Base-by-base conservation (phyloP, 2,113 vertebrate genomes). In the Chrysemys picta region DNA sequence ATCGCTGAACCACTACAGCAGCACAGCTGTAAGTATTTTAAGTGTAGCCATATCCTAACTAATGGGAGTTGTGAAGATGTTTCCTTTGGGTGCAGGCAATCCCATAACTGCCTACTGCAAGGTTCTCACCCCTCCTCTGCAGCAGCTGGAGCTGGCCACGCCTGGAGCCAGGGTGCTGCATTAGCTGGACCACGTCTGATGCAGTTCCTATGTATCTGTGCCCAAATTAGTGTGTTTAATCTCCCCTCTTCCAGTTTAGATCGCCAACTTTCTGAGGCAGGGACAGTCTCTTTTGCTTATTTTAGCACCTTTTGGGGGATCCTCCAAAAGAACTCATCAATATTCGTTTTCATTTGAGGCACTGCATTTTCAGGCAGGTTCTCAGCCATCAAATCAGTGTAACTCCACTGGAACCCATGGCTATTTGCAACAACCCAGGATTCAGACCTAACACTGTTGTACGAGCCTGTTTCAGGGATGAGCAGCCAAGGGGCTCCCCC, bases 401-500 rank as follows among this genome's bases (percentile, higher is more conserved):
- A 13, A 52, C 12, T 0, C 65, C 78, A 92, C 82, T 52, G 8
- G 88, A 75, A 85, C 96, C 93, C 95, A 89, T 53, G 0, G 4
- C 65, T 95, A 53, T 84, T 84, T 93, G 81, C 17, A 94, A 80
- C 87, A 5, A 3, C 27, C 69, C 76, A 81, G 52, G 45, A 72
- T 88, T 0, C 0, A 89, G 53, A 54, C 94, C n/a, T 0, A 96
- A 75, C 42, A 3, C 11, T 75, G 87, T 11, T 1, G 0, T 83
- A 56, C 82, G 19, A 82, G 50, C 65, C 16, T 25, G 81, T 92
- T 87, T 93, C 83, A 65, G 89, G 94, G n/a, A 95, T 96, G 90
- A 96, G 90, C 8, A 93, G 96, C 88, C 89, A 92, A 93, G 92
- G 82, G 92, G 92, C 96, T 96, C 95, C 96, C 82, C 90, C 81